Evolutionary conservation across 2,888 invertebrate species (phyloP).

Genomic region (Ophonus ardosiacus): DNA sequence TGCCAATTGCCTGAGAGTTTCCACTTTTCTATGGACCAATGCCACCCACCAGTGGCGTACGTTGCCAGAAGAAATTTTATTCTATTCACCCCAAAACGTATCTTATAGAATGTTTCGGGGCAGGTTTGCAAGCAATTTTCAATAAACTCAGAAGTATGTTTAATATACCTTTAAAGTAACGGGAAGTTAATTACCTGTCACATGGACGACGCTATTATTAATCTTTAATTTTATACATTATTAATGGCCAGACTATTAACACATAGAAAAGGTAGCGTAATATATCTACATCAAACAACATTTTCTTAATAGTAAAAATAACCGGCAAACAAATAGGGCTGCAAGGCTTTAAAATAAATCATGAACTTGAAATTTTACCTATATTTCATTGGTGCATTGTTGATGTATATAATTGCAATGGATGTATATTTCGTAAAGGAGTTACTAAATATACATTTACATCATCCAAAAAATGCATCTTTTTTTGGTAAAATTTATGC

Average conservation of each 20-base stretch:
- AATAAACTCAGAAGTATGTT: neutral
- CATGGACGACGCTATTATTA: neutral
- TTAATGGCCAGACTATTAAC: neutral
- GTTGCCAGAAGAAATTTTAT: neutral
- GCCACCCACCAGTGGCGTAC: neutral
- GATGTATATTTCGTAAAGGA: no score
- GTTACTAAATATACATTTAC: no score
- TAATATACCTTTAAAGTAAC: neutral
- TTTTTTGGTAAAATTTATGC: no score
- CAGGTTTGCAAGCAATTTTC: neutral
- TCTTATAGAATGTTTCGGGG: neutral
- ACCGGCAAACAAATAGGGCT: no score
- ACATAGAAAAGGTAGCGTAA: neutral
- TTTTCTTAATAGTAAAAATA: neutral
- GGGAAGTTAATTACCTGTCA: neutral
- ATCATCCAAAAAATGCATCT: no score
- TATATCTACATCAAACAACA: neutral
- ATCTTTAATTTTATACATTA: neutral
- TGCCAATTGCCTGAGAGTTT: neutral
- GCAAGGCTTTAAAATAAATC: no score
- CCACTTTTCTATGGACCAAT: constrained; percentile 32
- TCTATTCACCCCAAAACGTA: neutral
- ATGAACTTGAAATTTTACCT: no score
- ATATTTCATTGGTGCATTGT: no score
- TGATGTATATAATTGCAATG: no score